Evolutionary conservation across 2,113 vertebrate genomes (phyloP).

Genomic region (Chelonoidis abingdonii): DNA sequence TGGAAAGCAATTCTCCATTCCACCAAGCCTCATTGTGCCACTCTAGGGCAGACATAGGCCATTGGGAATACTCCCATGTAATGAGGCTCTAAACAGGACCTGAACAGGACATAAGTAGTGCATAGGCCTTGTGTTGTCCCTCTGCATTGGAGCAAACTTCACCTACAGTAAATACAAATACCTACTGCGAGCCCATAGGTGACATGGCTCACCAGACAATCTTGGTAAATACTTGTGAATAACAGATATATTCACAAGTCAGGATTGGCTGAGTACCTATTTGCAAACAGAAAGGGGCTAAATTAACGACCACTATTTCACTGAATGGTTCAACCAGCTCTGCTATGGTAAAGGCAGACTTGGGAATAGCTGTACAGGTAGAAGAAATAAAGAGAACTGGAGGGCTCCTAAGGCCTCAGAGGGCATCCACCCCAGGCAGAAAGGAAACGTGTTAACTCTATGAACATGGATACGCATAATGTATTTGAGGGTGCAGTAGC

Average conservation of each 20-base stretch:
- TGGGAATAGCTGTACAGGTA: neutral
- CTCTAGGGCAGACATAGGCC: neutral
- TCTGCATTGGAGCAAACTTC: neutral
- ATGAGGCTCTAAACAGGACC: neutral
- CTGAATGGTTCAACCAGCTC: constrained; percentile 49
- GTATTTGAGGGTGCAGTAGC: neutral
- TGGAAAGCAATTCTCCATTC: neutral
- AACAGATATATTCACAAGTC: neutral
- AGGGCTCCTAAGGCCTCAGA: neutral
- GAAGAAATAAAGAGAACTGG: constrained; percentile 15
- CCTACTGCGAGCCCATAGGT: neutral
- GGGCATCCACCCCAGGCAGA: neutral
- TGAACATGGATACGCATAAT: neutral
- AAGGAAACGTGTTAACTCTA: neutral
- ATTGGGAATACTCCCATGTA: neutral
- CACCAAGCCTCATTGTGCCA: fast-evolving
- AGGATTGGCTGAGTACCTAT: constrained; percentile 7
- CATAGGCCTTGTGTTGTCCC: neutral
- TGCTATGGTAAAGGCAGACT: neutral
- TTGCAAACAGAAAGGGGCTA: constrained; percentile 5
- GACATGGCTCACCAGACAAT: constrained; percentile 46
- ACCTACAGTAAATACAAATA: constrained; percentile 36
- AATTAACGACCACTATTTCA: constrained; percentile 40
- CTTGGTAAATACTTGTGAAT: constrained; percentile 54
- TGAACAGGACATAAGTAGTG: fast-evolving